These are phyloP conservation scores for Alloscopus bannaensis DNA, from an alignment of 2,888 invertebrate species.

Conservation along the genomic window DNA sequence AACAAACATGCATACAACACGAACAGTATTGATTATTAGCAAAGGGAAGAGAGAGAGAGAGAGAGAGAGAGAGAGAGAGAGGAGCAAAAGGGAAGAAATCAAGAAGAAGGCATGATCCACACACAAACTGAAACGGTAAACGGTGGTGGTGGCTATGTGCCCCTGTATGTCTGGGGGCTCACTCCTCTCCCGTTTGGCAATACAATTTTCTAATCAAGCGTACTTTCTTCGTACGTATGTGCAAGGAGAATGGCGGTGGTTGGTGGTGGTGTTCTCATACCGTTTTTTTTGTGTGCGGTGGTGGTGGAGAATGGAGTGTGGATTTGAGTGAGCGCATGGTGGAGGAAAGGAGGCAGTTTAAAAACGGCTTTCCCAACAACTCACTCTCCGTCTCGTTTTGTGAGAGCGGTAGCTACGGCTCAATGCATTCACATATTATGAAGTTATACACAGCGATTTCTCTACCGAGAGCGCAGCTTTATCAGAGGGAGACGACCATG, in stretches of 20 bases:
- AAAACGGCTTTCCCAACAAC: conserved; percentile 33
- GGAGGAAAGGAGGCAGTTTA: conserved; percentile 21
- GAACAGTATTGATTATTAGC: conserved; percentile 63
- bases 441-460: too few relatives aligned
- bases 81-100: background rate
- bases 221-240: too few relatives aligned
- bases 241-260: too few relatives aligned
- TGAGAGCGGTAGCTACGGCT: background rate
- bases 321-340: conserved; percentile 8
- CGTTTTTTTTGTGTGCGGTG: background rate
- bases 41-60: conserved; percentile 9
- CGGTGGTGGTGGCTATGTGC: conserved; percentile 15
- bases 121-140: too few relatives aligned
- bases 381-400: conserved; percentile 22
- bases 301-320: conserved; percentile 7
- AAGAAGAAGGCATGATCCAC: too few relatives aligned
- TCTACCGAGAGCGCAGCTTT: too few relatives aligned
- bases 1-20: conserved; percentile 43
- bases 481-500: too few relatives aligned
- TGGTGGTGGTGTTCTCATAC: background rate
- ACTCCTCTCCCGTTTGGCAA: background rate
- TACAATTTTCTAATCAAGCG: too few relatives aligned
- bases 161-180: background rate
- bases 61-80: conserved; percentile 20
- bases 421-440: too few relatives aligned